Conservation (phyloP, 1,140 invertebrate genomes). For the Eumaeus atala region DNA sequence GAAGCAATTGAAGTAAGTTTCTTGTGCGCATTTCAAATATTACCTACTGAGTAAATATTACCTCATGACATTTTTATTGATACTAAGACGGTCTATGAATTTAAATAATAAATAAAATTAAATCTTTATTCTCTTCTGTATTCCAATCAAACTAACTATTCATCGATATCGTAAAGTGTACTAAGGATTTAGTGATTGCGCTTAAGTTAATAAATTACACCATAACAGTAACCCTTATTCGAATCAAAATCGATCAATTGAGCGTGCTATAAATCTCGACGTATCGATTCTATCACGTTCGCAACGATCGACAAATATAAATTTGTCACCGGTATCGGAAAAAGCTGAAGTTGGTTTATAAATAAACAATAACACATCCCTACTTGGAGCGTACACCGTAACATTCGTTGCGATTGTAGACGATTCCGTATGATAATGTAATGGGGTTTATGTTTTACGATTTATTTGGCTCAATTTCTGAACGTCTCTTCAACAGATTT, state of each 20-base stretch:
- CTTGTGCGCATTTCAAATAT: too few relatives aligned
- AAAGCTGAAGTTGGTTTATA: conserved; percentile 56
- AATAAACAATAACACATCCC: conserved; percentile 67
- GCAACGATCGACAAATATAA: conserved; percentile 65
- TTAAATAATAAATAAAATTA: too few relatives aligned
- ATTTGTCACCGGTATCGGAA: conserved; percentile 64
- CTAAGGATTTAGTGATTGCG: conserved; percentile 18
- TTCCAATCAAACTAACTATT: too few relatives aligned
- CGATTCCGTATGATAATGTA: conserved; percentile 32
- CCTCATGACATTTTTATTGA: too few relatives aligned
- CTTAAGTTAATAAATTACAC: conserved; percentile 28
- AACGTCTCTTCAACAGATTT: too few relatives aligned
- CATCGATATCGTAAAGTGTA: not conserved
- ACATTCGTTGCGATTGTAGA: conserved; percentile 48
- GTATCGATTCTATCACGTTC: conserved; percentile 61
- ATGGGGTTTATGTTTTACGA: too few relatives aligned
- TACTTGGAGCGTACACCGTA: conserved; percentile 51
- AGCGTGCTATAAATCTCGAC: conserved; percentile 56
- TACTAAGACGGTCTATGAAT: too few relatives aligned
- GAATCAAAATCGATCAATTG: conserved; percentile 62
- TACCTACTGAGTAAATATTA: too few relatives aligned
- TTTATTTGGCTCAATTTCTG: too few relatives aligned
- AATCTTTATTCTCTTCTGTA: too few relatives aligned
- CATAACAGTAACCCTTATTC: conserved; percentile 33
- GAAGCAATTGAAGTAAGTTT: too few relatives aligned